Conservation (phyloP, 1,140 invertebrate species). For the Halictus rubicundus region DNA sequence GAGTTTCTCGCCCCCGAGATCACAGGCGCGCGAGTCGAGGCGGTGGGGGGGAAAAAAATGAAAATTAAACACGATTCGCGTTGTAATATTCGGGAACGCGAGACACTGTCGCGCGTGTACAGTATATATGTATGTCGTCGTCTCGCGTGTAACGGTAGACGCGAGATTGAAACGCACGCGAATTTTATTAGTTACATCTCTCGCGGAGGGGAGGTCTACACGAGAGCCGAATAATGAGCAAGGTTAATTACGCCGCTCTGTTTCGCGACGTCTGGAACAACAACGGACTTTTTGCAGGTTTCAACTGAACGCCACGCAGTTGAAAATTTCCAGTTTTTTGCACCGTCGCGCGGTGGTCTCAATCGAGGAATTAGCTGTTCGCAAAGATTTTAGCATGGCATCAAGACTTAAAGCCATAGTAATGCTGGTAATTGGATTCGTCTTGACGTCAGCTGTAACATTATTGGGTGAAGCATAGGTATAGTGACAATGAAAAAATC, state of each 20-base stretch:
- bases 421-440: too few relatives aligned
- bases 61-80: not conserved
- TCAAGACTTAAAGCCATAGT: too few relatives aligned
- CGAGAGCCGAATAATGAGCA: not conserved
- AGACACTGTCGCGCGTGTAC: too few relatives aligned
- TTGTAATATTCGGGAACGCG: not conserved
- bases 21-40: too few relatives aligned
- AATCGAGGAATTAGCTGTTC: too few relatives aligned
- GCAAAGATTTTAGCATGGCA: too few relatives aligned
- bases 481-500: too few relatives aligned
- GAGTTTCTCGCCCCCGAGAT: not conserved
- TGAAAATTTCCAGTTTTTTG: not conserved
- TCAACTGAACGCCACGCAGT: not conserved
- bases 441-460: too few relatives aligned
- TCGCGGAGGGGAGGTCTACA: not conserved
- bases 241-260: slow-evolving; percentile 14
- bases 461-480: too few relatives aligned
- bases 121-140: not conserved
- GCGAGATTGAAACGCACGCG: not conserved
- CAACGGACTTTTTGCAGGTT: not conserved
- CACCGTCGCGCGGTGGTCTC: too few relatives aligned
- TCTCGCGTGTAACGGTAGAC: not conserved
- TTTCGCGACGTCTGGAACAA: not conserved
- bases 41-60: not conserved
- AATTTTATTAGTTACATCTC: slow-evolving; percentile 6